Evolutionary conservation across 2,797 vertebrate genomes (phyloP), one percentile per base, ranked within the genome.

Genomic region (Tadarida brasiliensis): DNA sequence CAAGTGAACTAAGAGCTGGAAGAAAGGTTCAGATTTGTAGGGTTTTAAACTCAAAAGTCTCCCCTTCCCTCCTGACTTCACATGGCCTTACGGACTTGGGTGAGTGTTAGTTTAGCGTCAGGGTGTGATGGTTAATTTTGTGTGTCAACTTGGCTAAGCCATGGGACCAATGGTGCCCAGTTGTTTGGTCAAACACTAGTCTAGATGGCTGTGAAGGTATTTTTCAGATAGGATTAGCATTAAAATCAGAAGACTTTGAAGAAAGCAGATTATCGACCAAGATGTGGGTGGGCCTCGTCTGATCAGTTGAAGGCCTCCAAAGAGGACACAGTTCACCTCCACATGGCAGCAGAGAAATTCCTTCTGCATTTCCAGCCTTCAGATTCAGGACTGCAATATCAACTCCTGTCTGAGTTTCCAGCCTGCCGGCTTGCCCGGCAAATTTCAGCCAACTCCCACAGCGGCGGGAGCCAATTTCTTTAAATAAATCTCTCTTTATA

Each of bases 141-240:
- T 15, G 24, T 63, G 4, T 78, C 51, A 73, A 2, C 20, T 33
- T 44, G 7, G 67, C 49, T 17, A n/a, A 22, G 49, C 68, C 30
- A 1, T n/a, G 30, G 71, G 3, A 71, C 35, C 1, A 2, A 30
- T 0, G 2, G 67, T 47, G 8, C 54, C 54, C 2, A 2, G 19
- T 33, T 28, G 49, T 70, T 73, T 77, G 44, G 49, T 81, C 77
- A 85, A 83, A 91, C 49, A 39, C 77, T 49, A 70, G 47, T 17
- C 22, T 26, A n/a, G 51, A 24, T 57, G 20, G 24, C 74, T 49
- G 28, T 11, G 28, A 61, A 73, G 39, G 28, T 56, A 8, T 12
- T n/a, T 65, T 84, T 63, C 54, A 54, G 51, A 11, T 56, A 10
- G 59, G 65, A 73, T 35, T 30, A 15, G 44, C 76, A 74, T 35